These are phyloP conservation scores for Pteropus alecto DNA, from an alignment of 2,113 vertebrate genomes.

Conservation along the genomic window DNA sequence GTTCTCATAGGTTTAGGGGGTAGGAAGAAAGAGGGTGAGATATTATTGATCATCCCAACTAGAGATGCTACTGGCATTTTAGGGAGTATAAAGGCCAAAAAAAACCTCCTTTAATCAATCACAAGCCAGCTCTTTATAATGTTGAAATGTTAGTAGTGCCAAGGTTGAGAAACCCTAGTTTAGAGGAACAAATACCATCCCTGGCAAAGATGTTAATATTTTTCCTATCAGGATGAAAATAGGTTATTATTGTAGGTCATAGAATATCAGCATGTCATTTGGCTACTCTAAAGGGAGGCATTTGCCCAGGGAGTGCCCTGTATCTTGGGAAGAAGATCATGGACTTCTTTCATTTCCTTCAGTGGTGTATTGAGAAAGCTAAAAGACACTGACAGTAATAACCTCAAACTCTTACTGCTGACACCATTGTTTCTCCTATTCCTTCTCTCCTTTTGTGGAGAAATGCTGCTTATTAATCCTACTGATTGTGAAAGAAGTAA, in stretches of 20 bases:
- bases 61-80: neutral
- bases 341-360: neutral
- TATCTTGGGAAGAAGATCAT: neutral
- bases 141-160: neutral
- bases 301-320: neutral
- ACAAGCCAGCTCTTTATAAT: neutral
- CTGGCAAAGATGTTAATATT: neutral
- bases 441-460: neutral
- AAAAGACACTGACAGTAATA: neutral
- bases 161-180: neutral
- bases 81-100: neutral
- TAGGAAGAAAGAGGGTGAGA: neutral
- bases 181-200: neutral
- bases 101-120: neutral
- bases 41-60: neutral
- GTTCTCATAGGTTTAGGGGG: neutral
- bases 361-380: neutral
- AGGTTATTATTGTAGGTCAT: neutral
- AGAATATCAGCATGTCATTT: neutral
- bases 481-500: slow-evolving; percentile 21
- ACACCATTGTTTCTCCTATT: neutral
- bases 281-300: neutral
- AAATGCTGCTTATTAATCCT: slow-evolving; percentile 26
- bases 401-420: neutral
- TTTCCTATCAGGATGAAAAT: slow-evolving; percentile 35